These are phyloP conservation scores for Pantala flavescens DNA, from an alignment of 1,140 invertebrate species.

Conservation along the genomic window DNA sequence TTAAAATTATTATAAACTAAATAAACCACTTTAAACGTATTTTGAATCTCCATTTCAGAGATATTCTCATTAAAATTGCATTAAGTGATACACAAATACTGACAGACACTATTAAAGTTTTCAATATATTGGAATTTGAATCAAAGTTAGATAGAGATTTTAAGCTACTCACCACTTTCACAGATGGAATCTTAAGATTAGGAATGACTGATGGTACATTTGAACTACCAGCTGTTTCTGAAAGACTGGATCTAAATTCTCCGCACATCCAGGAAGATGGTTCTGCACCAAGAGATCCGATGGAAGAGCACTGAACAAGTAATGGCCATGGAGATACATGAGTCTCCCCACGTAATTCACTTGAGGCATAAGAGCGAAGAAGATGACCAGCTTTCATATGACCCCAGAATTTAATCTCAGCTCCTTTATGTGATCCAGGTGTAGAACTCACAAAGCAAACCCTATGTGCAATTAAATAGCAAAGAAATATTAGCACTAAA, in stretches of 20 bases:
- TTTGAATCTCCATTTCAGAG: no score
- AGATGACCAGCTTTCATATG: constrained; percentile 56
- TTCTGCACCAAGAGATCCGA: constrained; percentile 68
- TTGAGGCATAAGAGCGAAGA: constrained; percentile 49
- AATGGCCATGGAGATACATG: constrained; percentile 49
- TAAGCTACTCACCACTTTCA: constrained; percentile 31
- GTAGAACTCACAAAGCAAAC: constrained; percentile 77
- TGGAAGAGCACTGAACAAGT: constrained; percentile 80
- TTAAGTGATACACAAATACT: no score
- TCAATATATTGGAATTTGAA: no score
- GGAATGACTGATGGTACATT: not conserved
- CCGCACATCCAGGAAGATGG: constrained; percentile 57
- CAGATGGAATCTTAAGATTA: constrained; percentile 18
- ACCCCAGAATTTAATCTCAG: constrained; percentile 51
- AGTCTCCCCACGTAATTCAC: constrained; percentile 34
- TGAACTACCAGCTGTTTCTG: constrained; percentile 26
- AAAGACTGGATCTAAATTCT: constrained; percentile 52
- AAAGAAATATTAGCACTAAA: constrained; percentile 14
- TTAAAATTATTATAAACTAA: no score
- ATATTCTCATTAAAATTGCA: no score
- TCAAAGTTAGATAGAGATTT: no score
- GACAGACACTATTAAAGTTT: no score
- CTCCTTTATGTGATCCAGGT: constrained; percentile 63
- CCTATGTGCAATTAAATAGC: constrained; percentile 34
- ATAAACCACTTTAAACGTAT: no score